Evolutionary conservation across 2,888 invertebrate species (phyloP).

Genomic region (Meteorus cinctellus): DNA sequence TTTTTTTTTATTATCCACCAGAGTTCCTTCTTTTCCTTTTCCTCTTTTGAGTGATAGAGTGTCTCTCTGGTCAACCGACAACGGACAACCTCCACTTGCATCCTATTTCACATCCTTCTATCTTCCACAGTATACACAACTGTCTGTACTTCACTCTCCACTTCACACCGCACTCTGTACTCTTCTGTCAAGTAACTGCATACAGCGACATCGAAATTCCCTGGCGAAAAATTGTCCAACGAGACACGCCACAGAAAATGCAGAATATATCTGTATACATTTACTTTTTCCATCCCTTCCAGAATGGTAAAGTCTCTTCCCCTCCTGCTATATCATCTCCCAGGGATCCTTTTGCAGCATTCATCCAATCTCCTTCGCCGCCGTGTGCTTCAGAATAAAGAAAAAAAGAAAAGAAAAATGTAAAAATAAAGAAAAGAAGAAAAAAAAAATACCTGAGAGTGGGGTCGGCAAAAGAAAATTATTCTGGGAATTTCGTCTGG

Average conservation of each 20-base stretch:
- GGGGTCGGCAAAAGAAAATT: slow-evolving; percentile 19
- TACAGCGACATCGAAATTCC: slow-evolving; percentile 12
- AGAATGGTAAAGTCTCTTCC: slow-evolving; percentile 37
- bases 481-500: slow-evolving; percentile 27
- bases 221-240: slow-evolving; percentile 38
- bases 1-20: background rate
- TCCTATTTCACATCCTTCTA: background rate
- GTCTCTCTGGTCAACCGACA: slow-evolving; percentile 37
- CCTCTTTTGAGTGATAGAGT: slow-evolving; percentile 39
- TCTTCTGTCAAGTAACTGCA: background rate
- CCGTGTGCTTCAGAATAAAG: slow-evolving; percentile 49
- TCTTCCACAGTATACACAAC: background rate
- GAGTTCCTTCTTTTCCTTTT: background rate
- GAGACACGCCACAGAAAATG: slow-evolving; percentile 27
- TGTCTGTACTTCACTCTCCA: background rate
- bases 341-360: slow-evolving; percentile 9
- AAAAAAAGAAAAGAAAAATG: background rate
- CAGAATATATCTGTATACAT: background rate
- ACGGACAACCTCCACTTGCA: slow-evolving; percentile 6
- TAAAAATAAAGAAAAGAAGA: background rate
- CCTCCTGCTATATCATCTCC: slow-evolving; percentile 43
- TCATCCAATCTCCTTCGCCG: slow-evolving; percentile 42
- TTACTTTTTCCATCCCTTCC: slow-evolving; percentile 38
- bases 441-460: slow-evolving; percentile 21
- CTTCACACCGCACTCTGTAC: background rate